Conservation (phyloP, 2,113 vertebrate genomes). For the Malurus melanocephalus region DNA sequence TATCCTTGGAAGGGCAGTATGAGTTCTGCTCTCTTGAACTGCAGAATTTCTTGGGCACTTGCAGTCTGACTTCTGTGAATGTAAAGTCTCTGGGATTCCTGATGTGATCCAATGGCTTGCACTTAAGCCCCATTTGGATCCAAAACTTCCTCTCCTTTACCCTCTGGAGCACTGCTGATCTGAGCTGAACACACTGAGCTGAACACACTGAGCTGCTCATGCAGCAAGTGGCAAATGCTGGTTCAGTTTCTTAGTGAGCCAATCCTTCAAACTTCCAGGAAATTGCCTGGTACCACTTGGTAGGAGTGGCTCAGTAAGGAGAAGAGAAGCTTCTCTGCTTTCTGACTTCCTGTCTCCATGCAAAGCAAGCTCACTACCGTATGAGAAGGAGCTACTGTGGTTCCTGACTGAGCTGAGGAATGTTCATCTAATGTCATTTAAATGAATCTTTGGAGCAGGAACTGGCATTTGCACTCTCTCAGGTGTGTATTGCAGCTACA, state of each 20-base stretch:
- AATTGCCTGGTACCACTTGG: neutral
- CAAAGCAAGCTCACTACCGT: neutral
- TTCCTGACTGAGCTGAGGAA: neutral
- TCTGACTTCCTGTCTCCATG: neutral
- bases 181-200: neutral
- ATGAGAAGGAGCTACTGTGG: neutral
- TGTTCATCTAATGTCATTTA: neutral
- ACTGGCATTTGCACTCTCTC: neutral
- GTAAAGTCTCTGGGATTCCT: neutral
- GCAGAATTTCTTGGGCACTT: neutral
- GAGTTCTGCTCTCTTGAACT: neutral
- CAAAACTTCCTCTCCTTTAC: neutral
- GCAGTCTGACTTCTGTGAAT: neutral
- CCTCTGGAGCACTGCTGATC: neutral
- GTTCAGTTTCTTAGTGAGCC: neutral
- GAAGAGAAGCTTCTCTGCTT: neutral
- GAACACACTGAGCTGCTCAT: neutral
- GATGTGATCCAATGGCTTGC: neutral
- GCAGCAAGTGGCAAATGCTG: neutral
- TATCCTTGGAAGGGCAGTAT: neutral
- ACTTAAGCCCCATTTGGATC: neutral
- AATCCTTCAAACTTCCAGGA: neutral
- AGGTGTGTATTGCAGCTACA: neutral
- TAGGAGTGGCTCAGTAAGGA: neutral
- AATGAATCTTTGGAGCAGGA: neutral